phyloP scores from a whole-genome alignment of 1,140 invertebrate species.

The Steinernema khuongi region DNA sequence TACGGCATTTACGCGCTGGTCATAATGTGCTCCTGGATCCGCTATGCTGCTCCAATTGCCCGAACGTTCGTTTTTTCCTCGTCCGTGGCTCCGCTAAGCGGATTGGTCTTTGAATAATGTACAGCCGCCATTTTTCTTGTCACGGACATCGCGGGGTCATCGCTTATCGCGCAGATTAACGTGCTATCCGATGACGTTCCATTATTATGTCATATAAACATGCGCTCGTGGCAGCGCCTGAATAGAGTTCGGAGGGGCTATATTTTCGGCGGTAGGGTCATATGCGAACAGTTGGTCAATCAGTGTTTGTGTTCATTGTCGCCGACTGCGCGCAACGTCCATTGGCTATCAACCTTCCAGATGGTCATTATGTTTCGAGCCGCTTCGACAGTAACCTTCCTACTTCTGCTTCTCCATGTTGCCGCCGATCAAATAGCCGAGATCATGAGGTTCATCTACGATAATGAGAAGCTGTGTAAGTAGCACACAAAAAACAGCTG shows the following conservation, averaged over 20 bases:
- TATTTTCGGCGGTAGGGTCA: neutral
- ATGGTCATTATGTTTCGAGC: neutral
- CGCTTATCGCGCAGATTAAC: slow-evolving; percentile 11
- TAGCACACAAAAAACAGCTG: too few relatives aligned
- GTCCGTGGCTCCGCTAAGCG: neutral
- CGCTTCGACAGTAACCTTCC: neutral
- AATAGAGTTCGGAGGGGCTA: neutral
- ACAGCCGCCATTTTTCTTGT: neutral
- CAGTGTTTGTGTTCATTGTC: neutral
- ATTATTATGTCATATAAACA: slow-evolving; percentile 17
- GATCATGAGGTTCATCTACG: neutral
- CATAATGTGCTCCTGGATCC: too few relatives aligned
- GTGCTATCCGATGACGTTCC: slow-evolving; percentile 8
- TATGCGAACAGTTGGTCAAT: neutral
- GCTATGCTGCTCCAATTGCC: too few relatives aligned
- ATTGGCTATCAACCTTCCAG: neutral
- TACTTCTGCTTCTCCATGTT: neutral
- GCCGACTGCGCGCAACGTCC: neutral
- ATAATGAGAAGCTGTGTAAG: neutral
- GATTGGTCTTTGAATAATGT: neutral
- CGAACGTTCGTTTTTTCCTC: neutral
- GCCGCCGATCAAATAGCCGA: neutral
- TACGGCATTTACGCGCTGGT: too few relatives aligned
- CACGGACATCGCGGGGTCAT: neutral
- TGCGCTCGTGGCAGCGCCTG: neutral